Evolutionary conservation across 2,888 invertebrate genomes (phyloP), one percentile per base, ranked within the genome.

Genomic region (Uloborus plumipes): DNA sequence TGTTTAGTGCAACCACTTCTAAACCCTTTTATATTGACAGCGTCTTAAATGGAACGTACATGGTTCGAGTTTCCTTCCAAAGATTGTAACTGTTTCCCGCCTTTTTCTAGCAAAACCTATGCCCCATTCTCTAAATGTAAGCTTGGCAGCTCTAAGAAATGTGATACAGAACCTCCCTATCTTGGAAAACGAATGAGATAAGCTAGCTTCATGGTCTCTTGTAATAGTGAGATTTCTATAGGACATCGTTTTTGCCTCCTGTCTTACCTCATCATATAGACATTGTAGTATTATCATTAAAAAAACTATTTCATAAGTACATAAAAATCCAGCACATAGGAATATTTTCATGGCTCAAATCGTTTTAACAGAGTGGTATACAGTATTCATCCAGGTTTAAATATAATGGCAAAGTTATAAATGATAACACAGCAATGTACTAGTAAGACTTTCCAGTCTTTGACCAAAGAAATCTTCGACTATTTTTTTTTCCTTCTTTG

Each of bases 271-370:
- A 77, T 77, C 76, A 77, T 73, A 58, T 69, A 83, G 67, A 75
- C 58, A 61, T 69, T 64, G 55, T 83, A 77, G 77, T 73, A 77
- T 66, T 77, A 76, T 83, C 77, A 83, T 83, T 72, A 66, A 69
- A 83, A n/a, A 65, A 62, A 72, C 64, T 67, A 47, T 50, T 58
- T 55, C 59, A 55, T 76, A 82, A 76, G 59, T 69, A 62, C 69
- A 74, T 81, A 69, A 62, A n/a, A 74, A 59, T 67, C 31, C 51
- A 66, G 58, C 61, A 77, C 58, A 72, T 67, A 83, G 71, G 77
- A 83, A 77, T 83, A 83, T 82, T 83, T 83, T 77, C 83, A 50
- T 77, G 77, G 53, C 77, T 83, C 72, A 69, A 77, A 77, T 83
- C 66, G 61, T 82, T 76, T 82, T 82, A 72, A 55, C 71, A 71